Conservation (phyloP, 2,797 vertebrate species). For the Mico argentatus region DNA sequence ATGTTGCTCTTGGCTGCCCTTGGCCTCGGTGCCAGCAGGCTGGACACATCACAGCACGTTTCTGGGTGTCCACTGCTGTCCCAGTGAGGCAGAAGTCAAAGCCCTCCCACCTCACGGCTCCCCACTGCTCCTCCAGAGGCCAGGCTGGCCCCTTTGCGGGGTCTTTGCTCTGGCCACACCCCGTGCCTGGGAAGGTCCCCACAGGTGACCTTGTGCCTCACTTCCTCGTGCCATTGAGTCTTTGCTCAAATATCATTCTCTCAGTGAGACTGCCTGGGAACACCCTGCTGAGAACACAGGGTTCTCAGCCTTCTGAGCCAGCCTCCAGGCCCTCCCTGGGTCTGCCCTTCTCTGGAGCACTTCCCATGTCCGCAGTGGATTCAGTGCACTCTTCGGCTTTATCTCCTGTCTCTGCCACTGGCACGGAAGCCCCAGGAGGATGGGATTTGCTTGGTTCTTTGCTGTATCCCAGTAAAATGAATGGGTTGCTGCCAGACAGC, state of each 20-base stretch:
- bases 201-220: rapidly evolving
- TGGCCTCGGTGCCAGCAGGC: neutral
- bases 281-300: rapidly evolving
- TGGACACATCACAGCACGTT: neutral
- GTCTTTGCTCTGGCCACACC: neutral
- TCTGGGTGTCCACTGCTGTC: neutral
- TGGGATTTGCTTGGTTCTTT: neutral
- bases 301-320: neutral
- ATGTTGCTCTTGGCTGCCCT: neutral
- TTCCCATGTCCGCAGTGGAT: rapidly evolving
- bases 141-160: neutral
- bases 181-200: neutral
- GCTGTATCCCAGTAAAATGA: neutral
- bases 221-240: neutral
- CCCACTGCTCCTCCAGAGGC: neutral
- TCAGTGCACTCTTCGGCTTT: rapidly evolving
- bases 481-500: rapidly evolving
- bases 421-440: neutral
- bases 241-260: neutral
- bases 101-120: neutral
- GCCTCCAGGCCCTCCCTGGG: rapidly evolving
- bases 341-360: rapidly evolving
- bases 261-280: neutral
- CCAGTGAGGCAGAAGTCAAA: too few relatives aligned
- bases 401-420: rapidly evolving